A percentile compares a stretch with the other conserved stretches of the same genome.
phyloP scores from a whole-genome alignment of 2,113 vertebrate genomes.

The Notechis scutatus region DNA sequence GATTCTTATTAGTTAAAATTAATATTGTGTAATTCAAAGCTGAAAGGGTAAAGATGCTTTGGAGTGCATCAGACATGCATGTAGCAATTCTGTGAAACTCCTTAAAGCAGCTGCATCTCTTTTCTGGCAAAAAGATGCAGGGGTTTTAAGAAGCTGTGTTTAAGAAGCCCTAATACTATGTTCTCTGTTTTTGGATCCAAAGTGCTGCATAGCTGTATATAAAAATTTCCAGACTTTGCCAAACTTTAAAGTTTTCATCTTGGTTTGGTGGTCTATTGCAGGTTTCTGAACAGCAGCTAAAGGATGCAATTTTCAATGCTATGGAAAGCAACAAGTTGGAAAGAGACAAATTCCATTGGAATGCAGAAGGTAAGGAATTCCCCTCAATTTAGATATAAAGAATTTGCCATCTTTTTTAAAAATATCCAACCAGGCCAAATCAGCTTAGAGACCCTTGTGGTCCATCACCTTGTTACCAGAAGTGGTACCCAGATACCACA shows the following conservation, averaged over 20 bases:
- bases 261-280: constrained; percentile 46
- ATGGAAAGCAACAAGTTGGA: constrained; percentile 79
- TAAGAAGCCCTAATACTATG: background rate
- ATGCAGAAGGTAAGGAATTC: constrained; percentile 75
- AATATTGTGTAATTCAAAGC: background rate
- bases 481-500: background rate
- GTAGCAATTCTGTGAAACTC: background rate
- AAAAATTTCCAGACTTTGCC: background rate
- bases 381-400: background rate
- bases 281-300: constrained; percentile 90
- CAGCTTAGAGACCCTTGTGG: background rate
- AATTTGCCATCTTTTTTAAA: background rate
- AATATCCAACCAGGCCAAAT: background rate
- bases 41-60: background rate
- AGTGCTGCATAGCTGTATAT: background rate
- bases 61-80: background rate
- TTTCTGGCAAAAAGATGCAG: background rate
- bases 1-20: background rate
- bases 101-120: background rate
- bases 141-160: background rate
- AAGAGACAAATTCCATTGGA: constrained; percentile 81
- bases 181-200: background rate
- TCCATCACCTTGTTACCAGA: background rate
- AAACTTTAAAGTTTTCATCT: background rate
- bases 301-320: constrained; percentile 83